Conservation (phyloP, 2,797 vertebrate species). For the Holocentrus rufus region DNA sequence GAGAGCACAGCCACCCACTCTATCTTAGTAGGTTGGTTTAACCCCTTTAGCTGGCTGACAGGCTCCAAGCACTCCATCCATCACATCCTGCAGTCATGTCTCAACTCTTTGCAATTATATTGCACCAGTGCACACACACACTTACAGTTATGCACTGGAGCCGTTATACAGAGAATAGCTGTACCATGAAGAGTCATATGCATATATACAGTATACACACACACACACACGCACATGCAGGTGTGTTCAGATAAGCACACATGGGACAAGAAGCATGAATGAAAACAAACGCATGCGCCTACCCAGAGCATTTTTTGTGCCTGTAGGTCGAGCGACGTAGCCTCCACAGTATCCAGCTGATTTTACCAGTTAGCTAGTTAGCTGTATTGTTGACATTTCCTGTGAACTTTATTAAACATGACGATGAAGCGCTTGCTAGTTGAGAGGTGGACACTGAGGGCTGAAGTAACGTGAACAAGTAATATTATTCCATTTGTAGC, state of each 20-base stretch:
- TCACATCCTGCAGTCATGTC: conserved; percentile 59
- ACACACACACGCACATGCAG: not conserved
- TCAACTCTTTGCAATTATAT: conserved; percentile 42
- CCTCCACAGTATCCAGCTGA: too few species aligned
- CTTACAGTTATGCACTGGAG: conserved; percentile 33
- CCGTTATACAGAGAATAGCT: conserved; percentile 17
- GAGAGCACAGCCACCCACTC: conserved; percentile 71
- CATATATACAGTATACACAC: conserved; percentile 10
- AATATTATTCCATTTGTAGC: too few species aligned
- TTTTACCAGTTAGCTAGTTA: too few species aligned
- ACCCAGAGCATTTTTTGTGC: too few species aligned
- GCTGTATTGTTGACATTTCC: too few species aligned
- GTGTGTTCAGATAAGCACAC: not conserved
- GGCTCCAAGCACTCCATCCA: conserved; percentile 73
- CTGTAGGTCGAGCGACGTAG: too few species aligned
- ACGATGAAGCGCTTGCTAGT: too few species aligned
- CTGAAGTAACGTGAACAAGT: too few species aligned
- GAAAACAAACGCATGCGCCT: not conserved
- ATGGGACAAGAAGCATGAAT: not conserved
- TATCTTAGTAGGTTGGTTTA: conserved; percentile 76
- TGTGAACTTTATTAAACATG: too few species aligned
- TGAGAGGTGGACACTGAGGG: too few species aligned
- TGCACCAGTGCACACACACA: conserved; percentile 21
- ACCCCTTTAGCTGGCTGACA: conserved; percentile 72
- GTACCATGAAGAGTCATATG: conserved; percentile 17